phyloP scores from a whole-genome alignment of 2,888 invertebrate genomes.

The Sesamia inferens region DNA sequence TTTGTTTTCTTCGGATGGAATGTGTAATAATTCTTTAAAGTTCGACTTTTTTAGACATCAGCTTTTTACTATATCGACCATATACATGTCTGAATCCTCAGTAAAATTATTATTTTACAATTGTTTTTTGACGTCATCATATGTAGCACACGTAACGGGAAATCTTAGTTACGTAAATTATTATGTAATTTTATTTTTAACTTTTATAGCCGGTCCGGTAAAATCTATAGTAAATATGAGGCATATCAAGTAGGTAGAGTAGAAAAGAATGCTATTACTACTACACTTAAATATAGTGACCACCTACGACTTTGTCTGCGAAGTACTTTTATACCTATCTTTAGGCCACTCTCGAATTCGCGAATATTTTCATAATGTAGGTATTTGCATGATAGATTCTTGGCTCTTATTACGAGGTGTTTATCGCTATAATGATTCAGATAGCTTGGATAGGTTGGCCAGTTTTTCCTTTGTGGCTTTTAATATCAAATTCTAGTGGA shows the following conservation, averaged over 20 bases:
- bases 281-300: slow-evolving; percentile 37
- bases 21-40: not conserved
- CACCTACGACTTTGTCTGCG: slow-evolving; percentile 40
- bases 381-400: slow-evolving; percentile 35
- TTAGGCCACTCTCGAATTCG: slow-evolving; percentile 7
- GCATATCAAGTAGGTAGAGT: not conserved
- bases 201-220: not conserved
- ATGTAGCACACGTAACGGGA: slow-evolving; percentile 28
- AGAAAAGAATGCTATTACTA: slow-evolving; percentile 19
- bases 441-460: slow-evolving; percentile 2
- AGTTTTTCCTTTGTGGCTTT: not conserved
- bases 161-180: slow-evolving; percentile 11
- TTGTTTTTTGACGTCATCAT: slow-evolving; percentile 16
- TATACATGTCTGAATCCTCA: slow-evolving; percentile 6
- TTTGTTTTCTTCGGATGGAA: not conserved
- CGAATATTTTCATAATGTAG: slow-evolving; percentile 36
- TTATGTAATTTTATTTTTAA: slow-evolving; percentile 33
- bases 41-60: not conserved
- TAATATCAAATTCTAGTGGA: not conserved
- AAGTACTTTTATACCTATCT: no score
- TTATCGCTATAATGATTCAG: slow-evolving; percentile 7
- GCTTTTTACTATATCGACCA: not conserved
- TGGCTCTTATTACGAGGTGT: slow-evolving; percentile 18
- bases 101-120: slow-evolving; percentile 15
- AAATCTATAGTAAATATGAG: not conserved